Evolutionary conservation across 1,140 invertebrate species (phyloP), one percentile per base, ranked within the genome.

Genomic region (Ceratina calcarata): DNA sequence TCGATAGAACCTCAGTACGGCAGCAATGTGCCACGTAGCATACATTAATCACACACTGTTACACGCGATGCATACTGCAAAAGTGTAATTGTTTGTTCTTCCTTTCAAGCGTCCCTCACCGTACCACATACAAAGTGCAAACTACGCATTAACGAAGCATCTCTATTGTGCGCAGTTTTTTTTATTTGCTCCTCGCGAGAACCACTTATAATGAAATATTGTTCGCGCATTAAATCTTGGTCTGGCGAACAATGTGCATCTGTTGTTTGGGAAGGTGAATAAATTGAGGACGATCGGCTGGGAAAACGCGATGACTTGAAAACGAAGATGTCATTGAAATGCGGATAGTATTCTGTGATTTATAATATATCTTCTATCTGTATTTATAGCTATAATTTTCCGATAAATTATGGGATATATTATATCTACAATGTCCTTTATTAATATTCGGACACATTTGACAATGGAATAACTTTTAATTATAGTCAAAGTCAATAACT

Each of bases 21-120:
- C 0, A 16, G 7, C 60, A 55, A 22, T 55, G 60, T 27, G 15
- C 8, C 71, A 8, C 71, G 24, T 27, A 51, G 60, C 55, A 65
- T 65, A 62, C 60, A 74, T 74, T 74, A 74, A 65, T 74, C 49
- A 20, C 61, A 64, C 27, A 37, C n/a, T 13, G 24, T 53, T 22
- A 51, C 16, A 22, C 27, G 6, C 8, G 57, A 61, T 65, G 61
- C 72, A 65, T 27, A 51, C 51, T 20, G 45, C 18, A 65, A 20
- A 62, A 62, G 45, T 24, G 24, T 62, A 8, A 7, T 20, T 61
- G 32, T 60, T 37, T 24, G 20, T 27, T 20, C 10, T 49, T 73
- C 18, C 58, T 24, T 72, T 27, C 32, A 45, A 45, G 6, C 37
- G 37, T 45, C 8, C 22, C n/a, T 32, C 13, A n/a, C 6, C 2